A percentile compares a stretch with the other conserved stretches of the same genome.
These are phyloP conservation scores for Piaya cayana DNA, from an alignment of 2,113 vertebrate genomes.

Conservation along the genomic window DNA sequence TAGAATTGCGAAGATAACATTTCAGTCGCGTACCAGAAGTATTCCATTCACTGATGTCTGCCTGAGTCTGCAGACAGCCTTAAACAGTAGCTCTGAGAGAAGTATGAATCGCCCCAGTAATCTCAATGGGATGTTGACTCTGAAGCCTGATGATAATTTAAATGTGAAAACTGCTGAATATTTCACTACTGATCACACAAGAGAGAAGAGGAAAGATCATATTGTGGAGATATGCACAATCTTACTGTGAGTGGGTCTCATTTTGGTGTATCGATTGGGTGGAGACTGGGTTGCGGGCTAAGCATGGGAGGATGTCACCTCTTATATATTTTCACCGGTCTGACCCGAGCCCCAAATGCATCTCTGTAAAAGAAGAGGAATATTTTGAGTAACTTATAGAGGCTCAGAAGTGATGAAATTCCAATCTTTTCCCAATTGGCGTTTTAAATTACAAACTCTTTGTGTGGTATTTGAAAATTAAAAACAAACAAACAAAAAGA, in stretches of 20 bases:
- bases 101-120: conserved; percentile 71
- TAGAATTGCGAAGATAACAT: conserved; percentile 68
- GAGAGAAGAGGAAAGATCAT: conserved; percentile 75
- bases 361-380: conserved; percentile 34
- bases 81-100: conserved; percentile 73
- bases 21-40: conserved; percentile 61
- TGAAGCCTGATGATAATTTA: conserved; percentile 76
- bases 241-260: conserved; percentile 74
- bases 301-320: conserved; percentile 56
- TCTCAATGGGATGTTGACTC: conserved; percentile 75
- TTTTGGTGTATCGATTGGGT: conserved; percentile 69
- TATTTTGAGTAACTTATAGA: conserved; percentile 5
- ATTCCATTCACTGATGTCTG: conserved; percentile 69
- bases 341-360: conserved; percentile 62
- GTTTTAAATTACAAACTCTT: neutral
- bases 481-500: neutral
- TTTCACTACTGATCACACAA: conserved; percentile 71
- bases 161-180: conserved; percentile 70
- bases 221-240: conserved; percentile 72
- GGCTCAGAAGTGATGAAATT: conserved; percentile 7
- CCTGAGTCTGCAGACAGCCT: conserved; percentile 72
- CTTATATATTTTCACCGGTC: conserved; percentile 55
- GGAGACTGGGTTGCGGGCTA: conserved; percentile 59
- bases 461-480: neutral
- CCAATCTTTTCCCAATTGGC: neutral